Evolutionary conservation across 2,797 vertebrate species (phyloP), one percentile per base, ranked within the genome.

Genomic region (Enteromius thamalakanensis): DNA sequence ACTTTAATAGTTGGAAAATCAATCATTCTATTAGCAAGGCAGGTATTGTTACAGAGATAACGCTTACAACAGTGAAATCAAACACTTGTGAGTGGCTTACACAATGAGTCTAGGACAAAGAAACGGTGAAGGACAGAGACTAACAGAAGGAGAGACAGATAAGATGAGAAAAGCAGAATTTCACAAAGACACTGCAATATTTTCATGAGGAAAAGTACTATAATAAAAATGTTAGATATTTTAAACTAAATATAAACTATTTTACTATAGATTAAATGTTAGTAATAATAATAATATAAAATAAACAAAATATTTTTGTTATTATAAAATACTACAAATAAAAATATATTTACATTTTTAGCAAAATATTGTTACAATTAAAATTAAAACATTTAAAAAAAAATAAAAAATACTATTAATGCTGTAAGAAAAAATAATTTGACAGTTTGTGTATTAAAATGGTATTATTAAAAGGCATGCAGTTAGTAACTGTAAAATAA

Each of bases 1-100:
- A 76, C 80, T 60, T 85, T 90, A 91, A 90, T 92, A 89, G 89
- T 84, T 85, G 81, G 76, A 70, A 92, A 93, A 93, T 94, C 92
- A 88, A 92, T 93, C 23, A 0, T 40, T 76, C 83, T 85, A 83
- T 92, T 88, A 88, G 87, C 91, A 87, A 81, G 58, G 3, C n/a
- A 78, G 87, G 32, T 40, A 83, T 84, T 90, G 89, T 88, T 89
- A 88, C 88, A 0, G 86, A 85, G 81, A 34, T 58, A 29, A 34
- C 1, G 72, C 81, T 71, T 86, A 85, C 64, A 58, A 65, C 72
- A 17, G 78, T 76, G 90, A 90, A 92, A 92, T 90, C 40, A 79
- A 81, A 92, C 79, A 87, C 90, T 82, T 45, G 51, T 65, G 58
- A 47, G 81, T 69, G 37, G 23, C 34, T 75, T 58, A 60, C 19